Conservation (phyloP, 2,888 invertebrate genomes). For the Oegoconia quadripuncta region DNA sequence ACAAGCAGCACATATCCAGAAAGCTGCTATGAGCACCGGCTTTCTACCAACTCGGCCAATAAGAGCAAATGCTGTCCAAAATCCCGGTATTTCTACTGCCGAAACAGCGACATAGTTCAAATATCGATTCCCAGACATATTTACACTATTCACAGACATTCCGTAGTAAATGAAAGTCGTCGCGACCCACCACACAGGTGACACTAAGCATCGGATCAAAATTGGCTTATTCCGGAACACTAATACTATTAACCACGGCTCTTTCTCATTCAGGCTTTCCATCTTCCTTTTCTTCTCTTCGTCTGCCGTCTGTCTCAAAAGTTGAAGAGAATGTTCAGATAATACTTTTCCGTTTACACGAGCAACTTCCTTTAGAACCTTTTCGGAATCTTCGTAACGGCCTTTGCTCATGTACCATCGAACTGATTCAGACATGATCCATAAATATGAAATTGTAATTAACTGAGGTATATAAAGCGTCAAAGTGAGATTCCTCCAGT, state of each 20-base stretch:
- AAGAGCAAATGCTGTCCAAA: conserved; percentile 78
- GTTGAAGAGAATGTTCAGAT: conserved; percentile 43
- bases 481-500: conserved; percentile 84
- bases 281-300: conserved; percentile 35
- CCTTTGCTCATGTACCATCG: conserved; percentile 86
- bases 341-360: conserved; percentile 71
- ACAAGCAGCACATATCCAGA: conserved; percentile 77
- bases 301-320: conserved; percentile 35
- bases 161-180: conserved; percentile 84
- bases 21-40: conserved; percentile 75
- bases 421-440: conserved; percentile 82
- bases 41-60: conserved; percentile 80
- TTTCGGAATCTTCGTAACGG: conserved; percentile 81
- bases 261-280: conserved; percentile 43
- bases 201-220: conserved; percentile 40
- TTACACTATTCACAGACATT: conserved; percentile 81
- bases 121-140: conserved; percentile 81
- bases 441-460: conserved; percentile 80
- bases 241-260: conserved; percentile 50
- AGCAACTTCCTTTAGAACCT: conserved; percentile 80
- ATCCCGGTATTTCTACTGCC: conserved; percentile 84
- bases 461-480: conserved; percentile 82
- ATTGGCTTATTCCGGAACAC: conserved; percentile 48
- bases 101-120: conserved; percentile 81
- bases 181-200: conserved; percentile 81